Evolutionary conservation across 2,888 invertebrate genomes (phyloP).

Genomic region (Campaea margaritaria): DNA sequence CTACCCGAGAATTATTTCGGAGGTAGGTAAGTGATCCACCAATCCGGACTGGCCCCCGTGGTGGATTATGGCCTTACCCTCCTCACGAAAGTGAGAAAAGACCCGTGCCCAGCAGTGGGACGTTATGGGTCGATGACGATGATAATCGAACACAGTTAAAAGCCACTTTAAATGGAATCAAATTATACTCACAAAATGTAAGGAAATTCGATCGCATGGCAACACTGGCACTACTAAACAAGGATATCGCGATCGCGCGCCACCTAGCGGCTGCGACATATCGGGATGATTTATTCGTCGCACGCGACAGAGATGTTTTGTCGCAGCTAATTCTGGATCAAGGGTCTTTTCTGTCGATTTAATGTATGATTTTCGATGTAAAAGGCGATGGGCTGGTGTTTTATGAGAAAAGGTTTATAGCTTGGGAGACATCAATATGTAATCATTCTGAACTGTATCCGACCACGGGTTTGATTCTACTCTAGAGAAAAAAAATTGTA

Average conservation of each 20-base stretch:
- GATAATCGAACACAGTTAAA: too few species aligned
- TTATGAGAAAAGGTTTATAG: background rate
- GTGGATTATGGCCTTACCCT: too few species aligned
- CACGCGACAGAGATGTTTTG: conserved; percentile 50
- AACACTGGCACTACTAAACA: conserved; percentile 46
- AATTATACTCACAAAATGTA: background rate
- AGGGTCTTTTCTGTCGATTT: conserved; percentile 12
- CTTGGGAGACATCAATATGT: background rate
- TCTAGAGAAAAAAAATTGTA: too few species aligned
- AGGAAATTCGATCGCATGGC: conserved; percentile 32
- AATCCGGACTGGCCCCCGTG: too few species aligned
- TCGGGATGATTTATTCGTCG: conserved; percentile 65
- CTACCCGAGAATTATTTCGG: too few species aligned
- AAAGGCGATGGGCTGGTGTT: background rate
- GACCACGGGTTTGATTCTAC: too few species aligned
- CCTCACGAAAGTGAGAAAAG: too few species aligned
- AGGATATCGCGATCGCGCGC: conserved; percentile 63
- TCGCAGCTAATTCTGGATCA: conserved; percentile 52
- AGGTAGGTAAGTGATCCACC: too few species aligned
- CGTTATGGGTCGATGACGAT: too few species aligned
- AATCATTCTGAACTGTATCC: conserved; percentile 1
- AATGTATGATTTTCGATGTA: conserved; percentile 18
- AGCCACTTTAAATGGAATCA: too few species aligned
- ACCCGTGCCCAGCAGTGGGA: too few species aligned
- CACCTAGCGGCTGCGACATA: conserved; percentile 64